Evolutionary conservation across 2,888 invertebrate genomes (phyloP).

Genomic region (Caenorhabditis japonica): DNA sequence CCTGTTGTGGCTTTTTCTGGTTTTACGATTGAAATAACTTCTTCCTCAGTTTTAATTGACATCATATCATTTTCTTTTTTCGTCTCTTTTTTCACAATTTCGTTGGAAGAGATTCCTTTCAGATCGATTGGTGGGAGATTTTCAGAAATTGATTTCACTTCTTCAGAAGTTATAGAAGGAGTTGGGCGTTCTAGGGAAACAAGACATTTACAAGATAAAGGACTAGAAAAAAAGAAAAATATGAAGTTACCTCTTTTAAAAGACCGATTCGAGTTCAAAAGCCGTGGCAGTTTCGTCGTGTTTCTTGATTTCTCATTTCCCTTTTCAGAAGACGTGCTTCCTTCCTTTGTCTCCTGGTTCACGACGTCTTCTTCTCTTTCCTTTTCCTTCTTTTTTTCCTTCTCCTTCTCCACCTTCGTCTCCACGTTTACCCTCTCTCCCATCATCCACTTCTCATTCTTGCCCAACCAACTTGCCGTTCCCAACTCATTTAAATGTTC

Average conservation of each 20-base stretch:
- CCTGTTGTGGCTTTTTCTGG: conserved; percentile 33
- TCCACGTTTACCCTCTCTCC: conserved; percentile 39
- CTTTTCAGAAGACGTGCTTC: conserved; percentile 22
- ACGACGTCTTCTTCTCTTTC: conserved; percentile 13
- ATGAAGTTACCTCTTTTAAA: conserved; percentile 25
- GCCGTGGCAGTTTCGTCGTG: conserved; percentile 23
- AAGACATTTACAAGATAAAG: neutral
- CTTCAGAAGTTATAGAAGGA: neutral
- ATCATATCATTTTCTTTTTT: conserved; percentile 30
- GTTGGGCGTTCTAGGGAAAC: neutral
- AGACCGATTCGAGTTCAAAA: conserved; percentile 34
- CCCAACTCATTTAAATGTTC: conserved; percentile 54
- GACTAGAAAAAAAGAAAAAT: neutral
- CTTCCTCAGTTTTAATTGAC: conserved; percentile 44
- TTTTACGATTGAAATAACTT: conserved; percentile 38
- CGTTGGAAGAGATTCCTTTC: conserved; percentile 10
- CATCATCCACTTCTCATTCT: conserved; percentile 54
- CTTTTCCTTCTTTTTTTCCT: no score
- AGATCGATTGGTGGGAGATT: conserved; percentile 34
- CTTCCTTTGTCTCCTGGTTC: conserved; percentile 19
- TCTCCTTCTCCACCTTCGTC: conserved; percentile 4
- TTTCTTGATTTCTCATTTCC: conserved; percentile 10
- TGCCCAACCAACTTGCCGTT: conserved; percentile 43
- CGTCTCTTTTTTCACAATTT: conserved; percentile 2
- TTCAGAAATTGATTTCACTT: conserved; percentile 1